Percentiles rank a stretch among this genome's conserved stretches.
These are phyloP conservation scores for Pomacea maculata DNA, from an alignment of 1,140 invertebrate genomes.

Conservation along the genomic window DNA sequence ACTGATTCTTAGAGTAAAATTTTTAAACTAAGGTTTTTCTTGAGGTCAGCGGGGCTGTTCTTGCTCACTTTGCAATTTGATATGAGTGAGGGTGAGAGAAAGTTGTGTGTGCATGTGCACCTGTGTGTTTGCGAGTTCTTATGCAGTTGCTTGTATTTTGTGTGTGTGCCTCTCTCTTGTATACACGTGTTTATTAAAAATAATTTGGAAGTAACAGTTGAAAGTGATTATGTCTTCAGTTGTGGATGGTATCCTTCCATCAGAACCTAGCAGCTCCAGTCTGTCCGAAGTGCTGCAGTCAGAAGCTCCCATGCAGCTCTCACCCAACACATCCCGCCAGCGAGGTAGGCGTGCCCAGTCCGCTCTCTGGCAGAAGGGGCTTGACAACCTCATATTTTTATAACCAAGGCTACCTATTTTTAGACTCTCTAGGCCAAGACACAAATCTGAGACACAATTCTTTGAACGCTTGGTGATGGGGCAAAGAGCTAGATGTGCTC, in stretches of 20 bases:
- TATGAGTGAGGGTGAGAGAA: neutral
- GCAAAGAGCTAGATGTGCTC: too few species aligned
- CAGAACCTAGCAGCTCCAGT: slow-evolving; percentile 34
- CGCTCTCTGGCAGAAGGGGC: slow-evolving; percentile 51
- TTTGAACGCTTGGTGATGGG: too few species aligned
- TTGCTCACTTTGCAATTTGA: too few species aligned
- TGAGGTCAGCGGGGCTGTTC: too few species aligned
- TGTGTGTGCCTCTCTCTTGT: too few species aligned
- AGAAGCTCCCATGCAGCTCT: slow-evolving; percentile 25
- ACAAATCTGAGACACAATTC: too few species aligned
- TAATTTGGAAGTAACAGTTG: neutral
- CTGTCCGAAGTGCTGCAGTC: slow-evolving; percentile 30
- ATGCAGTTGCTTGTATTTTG: too few species aligned
- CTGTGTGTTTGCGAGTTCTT: too few species aligned
- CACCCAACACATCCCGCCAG: slow-evolving; percentile 38
- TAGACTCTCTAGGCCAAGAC: too few species aligned
- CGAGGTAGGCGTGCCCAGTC: slow-evolving; percentile 56
- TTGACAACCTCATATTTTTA: slow-evolving; percentile 50
- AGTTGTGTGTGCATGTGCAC: neutral
- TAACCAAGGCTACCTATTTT: slow-evolving; percentile 17
- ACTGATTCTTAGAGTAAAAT: too few species aligned
- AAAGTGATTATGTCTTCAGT: slow-evolving; percentile 22
- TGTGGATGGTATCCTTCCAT: slow-evolving; percentile 25
- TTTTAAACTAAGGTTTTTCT: too few species aligned
- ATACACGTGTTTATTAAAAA: too few species aligned